Evolutionary conservation across 2,888 invertebrate genomes (phyloP).

Genomic region (Tinea semifulvella): DNA sequence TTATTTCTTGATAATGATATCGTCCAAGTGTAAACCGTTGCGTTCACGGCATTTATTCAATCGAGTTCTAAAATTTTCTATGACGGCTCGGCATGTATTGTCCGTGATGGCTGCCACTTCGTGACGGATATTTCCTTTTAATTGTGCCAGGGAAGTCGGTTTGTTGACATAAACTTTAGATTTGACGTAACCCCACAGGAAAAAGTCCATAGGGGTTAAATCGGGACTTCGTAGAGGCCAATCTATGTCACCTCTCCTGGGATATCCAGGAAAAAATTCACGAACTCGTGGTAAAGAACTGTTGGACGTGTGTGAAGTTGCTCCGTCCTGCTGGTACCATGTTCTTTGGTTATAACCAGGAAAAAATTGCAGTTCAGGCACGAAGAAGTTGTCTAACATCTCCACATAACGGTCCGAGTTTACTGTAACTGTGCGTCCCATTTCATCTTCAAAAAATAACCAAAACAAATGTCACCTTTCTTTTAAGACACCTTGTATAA

Average conservation of each 20-base stretch:
- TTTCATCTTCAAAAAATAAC: too few relatives aligned
- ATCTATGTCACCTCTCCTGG: constrained; percentile 9
- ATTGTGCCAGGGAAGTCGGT: not conserved
- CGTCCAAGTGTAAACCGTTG: constrained; percentile 14
- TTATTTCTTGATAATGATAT: constrained; percentile 5
- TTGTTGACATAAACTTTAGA: constrained; percentile 6
- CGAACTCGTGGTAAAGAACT: constrained; percentile 14
- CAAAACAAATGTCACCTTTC: too few relatives aligned
- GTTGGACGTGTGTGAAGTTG: too few relatives aligned
- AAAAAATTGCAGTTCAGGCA: constrained; percentile 16
- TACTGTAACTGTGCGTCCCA: too few relatives aligned
- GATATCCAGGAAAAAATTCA: constrained; percentile 61
- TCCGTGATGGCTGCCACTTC: constrained; percentile 18
- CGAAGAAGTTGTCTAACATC: constrained; percentile 19
- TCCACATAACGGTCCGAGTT: constrained; percentile 19
- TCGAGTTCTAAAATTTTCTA: constrained; percentile 17
- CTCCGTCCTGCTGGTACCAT: constrained; percentile 22
- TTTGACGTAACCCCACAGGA: constrained; percentile 10
- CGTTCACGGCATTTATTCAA: constrained; percentile 20
- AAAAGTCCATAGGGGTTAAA: too few relatives aligned
- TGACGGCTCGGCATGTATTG: constrained; percentile 17
- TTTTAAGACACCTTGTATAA: too few relatives aligned
- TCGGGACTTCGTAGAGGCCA: constrained; percentile 5
- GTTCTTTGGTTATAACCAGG: constrained; percentile 21
- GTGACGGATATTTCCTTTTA: constrained; percentile 16